Conservation (phyloP, 2,113 vertebrate species). For the Leiothrix lutea region DNA sequence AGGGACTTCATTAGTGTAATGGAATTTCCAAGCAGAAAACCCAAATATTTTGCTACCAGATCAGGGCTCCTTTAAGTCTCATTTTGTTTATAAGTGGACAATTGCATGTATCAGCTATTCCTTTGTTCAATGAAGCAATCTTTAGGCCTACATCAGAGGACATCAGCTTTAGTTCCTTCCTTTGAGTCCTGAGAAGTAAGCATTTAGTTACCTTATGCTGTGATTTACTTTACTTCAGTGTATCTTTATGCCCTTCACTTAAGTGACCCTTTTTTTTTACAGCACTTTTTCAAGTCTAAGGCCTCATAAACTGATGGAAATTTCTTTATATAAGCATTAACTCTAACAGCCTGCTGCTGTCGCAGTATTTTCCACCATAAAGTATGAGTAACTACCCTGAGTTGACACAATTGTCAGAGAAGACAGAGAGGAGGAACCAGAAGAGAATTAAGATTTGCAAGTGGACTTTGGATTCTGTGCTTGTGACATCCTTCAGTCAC, state of each 20-base stretch:
- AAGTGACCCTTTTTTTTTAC: background rate
- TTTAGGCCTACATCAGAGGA: background rate
- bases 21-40: background rate
- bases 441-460: background rate
- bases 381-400: background rate
- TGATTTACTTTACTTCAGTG: background rate
- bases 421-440: background rate
- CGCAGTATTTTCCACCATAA: background rate
- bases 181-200: background rate
- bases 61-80: background rate
- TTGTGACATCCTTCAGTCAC: constrained; percentile 8
- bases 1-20: background rate
- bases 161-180: background rate
- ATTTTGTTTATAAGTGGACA: background rate
- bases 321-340: background rate
- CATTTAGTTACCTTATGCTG: background rate
- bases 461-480: constrained; percentile 25
- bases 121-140: background rate
- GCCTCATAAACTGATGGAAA: background rate
- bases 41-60: background rate
- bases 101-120: background rate
- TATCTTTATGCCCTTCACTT: background rate
- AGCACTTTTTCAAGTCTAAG: background rate
- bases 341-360: background rate
- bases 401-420: background rate